These are phyloP conservation scores for Chiroxiphia lanceolata DNA, from an alignment of 2,797 vertebrate genomes.

Conservation along the genomic window DNA sequence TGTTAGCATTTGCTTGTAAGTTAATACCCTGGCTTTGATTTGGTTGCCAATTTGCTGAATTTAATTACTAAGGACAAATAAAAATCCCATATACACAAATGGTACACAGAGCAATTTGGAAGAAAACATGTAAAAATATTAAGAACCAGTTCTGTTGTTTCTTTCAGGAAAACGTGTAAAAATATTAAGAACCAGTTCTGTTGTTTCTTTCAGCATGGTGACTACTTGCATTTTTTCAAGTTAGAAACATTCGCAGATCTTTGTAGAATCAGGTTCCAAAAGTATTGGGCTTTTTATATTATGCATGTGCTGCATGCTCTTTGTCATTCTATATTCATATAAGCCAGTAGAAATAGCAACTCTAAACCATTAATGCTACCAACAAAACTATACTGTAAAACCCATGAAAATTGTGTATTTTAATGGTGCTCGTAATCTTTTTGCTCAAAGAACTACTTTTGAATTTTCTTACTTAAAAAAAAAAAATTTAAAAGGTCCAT, in stretches of 20 bases:
- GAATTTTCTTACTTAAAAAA: neutral
- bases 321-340: neutral
- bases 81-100: neutral
- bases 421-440: neutral
- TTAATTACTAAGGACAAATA: neutral
- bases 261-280: neutral
- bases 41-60: neutral
- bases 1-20: neutral
- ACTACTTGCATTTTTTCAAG: neutral
- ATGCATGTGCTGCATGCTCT: neutral
- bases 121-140: neutral
- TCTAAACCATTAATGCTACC: neutral
- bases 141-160: neutral
- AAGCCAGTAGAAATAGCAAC: neutral
- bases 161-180: neutral
- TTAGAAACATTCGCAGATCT: neutral
- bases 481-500: neutral
- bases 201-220: neutral
- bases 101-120: neutral
- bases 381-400: neutral
- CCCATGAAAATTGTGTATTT: neutral
- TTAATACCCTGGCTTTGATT: neutral
- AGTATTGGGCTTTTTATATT: neutral
- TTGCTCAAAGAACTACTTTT: neutral
- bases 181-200: neutral